These are phyloP conservation scores for Sylvia atricapilla DNA, from an alignment of 2,113 vertebrate species.

Conservation along the genomic window DNA sequence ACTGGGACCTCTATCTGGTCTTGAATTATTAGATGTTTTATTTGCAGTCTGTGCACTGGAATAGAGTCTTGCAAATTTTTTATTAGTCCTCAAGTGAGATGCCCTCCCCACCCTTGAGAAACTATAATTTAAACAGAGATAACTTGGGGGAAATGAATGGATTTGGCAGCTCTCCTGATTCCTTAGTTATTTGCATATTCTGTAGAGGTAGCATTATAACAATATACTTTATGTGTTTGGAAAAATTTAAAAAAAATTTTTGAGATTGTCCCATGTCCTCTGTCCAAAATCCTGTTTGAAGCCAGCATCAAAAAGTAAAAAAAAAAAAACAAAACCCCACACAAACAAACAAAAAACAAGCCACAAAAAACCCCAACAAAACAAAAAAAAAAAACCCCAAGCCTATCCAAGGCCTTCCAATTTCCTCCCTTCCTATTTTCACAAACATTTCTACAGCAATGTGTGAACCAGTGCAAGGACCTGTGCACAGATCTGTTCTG, in stretches of 20 bases:
- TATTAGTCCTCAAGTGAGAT: conserved; percentile 11
- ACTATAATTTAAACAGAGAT: conserved; percentile 9
- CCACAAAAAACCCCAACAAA: too few species aligned
- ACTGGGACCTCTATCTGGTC: not conserved
- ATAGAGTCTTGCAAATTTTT: not conserved
- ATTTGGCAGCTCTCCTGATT: conserved; percentile 18
- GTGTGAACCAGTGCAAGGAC: not conserved
- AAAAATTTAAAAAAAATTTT: not conserved
- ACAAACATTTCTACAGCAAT: not conserved
- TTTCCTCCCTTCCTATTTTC: not conserved
- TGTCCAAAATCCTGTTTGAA: not conserved
- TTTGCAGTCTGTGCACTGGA: conserved; percentile 1
- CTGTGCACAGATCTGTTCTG: not conserved
- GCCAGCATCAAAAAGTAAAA: not conserved
- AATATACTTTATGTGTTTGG: not conserved
- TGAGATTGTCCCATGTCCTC: not conserved
- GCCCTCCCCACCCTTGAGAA: not conserved
- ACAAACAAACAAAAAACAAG: too few species aligned
- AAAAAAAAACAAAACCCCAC: not conserved
- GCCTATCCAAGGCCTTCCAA: not conserved
- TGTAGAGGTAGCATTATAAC: not conserved
- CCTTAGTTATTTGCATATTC: conserved; percentile 4
- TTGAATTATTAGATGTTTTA: conserved; percentile 17
- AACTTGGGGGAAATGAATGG: not conserved
- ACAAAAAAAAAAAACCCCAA: not conserved